Base-by-base conservation (phyloP, 1,140 invertebrate genomes). In the Drosophila ficusphila region DNA sequence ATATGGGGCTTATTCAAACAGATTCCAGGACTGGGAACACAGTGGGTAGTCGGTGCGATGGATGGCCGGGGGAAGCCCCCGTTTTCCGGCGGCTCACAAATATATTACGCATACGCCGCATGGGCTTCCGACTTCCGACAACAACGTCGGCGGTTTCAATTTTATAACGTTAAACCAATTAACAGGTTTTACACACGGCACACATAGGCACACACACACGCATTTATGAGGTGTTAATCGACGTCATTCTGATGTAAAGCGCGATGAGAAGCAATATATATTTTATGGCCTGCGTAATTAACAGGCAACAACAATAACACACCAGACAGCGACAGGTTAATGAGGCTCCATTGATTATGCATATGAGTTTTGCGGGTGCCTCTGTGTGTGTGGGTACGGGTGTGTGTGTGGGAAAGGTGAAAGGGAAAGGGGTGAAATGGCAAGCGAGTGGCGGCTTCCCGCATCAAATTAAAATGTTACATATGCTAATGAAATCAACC, bases 111-210 rank as follows among this genome's bases (percentile, higher is more conserved):
- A 86, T 85, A 85, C 81, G 81, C 53, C 67, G 46, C 72, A 65
- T 65, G 21, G 81, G 72, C 68, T 42, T 47, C 25, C 39, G 68
- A 64, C 68, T 73, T 77, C 78, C 67, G 76, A 62, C 71, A 75
- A 62, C 57, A 65, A 67, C 53, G 54, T 34, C 46, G 57, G 58
- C 72, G 81, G 61, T 81, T 86, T 86, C 67, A 81, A 81, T 86
- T 81, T 85, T 81, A 81, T 85, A 85, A 73, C 58, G 77, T 86
- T 76, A 88, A 88, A 88, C 81, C 82, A 86, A 86, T 86, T 86
- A 86, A 86, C 76, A 61, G 68, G 67, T 72, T 81, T 69, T 64
- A 74, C 49, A 67, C 36, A 47, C 49, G 53, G n/a, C 23, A 16
- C 27, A 12, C 47, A 53, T 25, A 25, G 23, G 51, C 18, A 47